Evolutionary conservation across 1,140 invertebrate species (phyloP).

Genomic region (Adelges cooleyi): DNA sequence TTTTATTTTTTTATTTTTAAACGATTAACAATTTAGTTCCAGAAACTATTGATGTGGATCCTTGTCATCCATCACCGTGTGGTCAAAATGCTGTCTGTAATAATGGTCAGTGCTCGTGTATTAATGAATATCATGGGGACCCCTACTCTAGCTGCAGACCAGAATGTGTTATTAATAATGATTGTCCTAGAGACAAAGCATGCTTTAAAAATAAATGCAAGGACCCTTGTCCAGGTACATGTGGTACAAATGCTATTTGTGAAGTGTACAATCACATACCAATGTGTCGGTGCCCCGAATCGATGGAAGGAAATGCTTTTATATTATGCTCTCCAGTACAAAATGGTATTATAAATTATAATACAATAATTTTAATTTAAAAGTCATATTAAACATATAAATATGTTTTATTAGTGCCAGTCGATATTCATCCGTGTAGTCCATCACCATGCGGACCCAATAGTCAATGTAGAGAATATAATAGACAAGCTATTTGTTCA

Average conservation of each 20-base stretch:
- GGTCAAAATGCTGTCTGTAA: constrained; percentile 59
- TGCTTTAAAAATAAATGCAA: constrained; percentile 62
- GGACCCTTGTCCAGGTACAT: constrained; percentile 62
- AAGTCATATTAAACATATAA: background rate
- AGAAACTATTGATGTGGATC: constrained; percentile 36
- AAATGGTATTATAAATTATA: constrained; percentile 39
- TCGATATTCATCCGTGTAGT: constrained; percentile 34
- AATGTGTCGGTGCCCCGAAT: constrained; percentile 54
- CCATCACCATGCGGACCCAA: constrained; percentile 58
- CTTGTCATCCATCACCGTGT: constrained; percentile 54
- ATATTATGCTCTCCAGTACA: constrained; percentile 45
- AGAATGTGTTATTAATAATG: constrained; percentile 51
- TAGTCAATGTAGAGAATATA: constrained; percentile 55
- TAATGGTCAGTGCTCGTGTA: constrained; percentile 48
- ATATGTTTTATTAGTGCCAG: constrained; percentile 1
- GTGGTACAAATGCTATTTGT: constrained; percentile 56
- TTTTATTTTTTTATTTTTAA: too few species aligned
- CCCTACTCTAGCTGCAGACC: constrained; percentile 50
- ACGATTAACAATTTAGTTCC: background rate
- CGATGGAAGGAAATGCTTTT: constrained; percentile 59
- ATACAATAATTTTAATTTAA: background rate
- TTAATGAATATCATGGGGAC: constrained; percentile 49
- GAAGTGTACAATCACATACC: constrained; percentile 58
- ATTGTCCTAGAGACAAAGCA: constrained; percentile 50
- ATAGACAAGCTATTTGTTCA: constrained; percentile 55